Evolutionary conservation across 2,888 invertebrate species (phyloP).

Genomic region (Lumbricus terrestris): DNA sequence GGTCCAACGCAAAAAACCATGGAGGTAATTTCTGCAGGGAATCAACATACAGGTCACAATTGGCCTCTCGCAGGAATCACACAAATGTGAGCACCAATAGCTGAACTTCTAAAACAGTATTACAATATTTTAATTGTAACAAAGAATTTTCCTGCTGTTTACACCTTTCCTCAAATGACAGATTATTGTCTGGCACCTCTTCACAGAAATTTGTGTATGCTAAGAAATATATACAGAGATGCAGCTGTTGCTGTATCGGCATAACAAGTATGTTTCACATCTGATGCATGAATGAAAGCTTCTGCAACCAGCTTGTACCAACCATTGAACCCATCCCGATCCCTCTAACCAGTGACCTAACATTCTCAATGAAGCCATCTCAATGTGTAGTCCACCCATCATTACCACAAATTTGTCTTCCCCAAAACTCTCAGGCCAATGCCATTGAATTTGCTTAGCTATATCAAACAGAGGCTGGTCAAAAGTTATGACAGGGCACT

Average conservation of each 20-base stretch:
- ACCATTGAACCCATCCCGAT: background rate
- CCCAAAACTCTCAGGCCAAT: conserved; percentile 42
- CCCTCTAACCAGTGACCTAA: background rate
- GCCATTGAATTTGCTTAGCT: conserved; percentile 47
- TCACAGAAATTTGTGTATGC: background rate
- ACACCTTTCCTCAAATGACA: background rate
- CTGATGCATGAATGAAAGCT: background rate
- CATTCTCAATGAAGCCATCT: background rate
- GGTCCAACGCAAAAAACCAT: no score
- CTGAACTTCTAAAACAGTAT: background rate
- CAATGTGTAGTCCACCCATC: background rate
- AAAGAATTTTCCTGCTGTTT: background rate
- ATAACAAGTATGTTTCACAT: background rate
- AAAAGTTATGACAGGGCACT: conserved; percentile 41
- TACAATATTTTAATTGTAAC: background rate
- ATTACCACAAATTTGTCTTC: conserved; percentile 43
- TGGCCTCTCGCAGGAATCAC: background rate
- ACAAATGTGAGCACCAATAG: background rate
- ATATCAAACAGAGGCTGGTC: conserved; percentile 47
- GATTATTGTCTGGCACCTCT: background rate
- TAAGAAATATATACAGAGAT: background rate
- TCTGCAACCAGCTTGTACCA: background rate
- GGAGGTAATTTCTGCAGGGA: background rate
- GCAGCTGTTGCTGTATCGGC: background rate
- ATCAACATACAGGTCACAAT: conserved; percentile 4